Evolutionary conservation across 23 tunicate genomes (phyloP).

Genomic region (Oikopleura albicans): DNA sequence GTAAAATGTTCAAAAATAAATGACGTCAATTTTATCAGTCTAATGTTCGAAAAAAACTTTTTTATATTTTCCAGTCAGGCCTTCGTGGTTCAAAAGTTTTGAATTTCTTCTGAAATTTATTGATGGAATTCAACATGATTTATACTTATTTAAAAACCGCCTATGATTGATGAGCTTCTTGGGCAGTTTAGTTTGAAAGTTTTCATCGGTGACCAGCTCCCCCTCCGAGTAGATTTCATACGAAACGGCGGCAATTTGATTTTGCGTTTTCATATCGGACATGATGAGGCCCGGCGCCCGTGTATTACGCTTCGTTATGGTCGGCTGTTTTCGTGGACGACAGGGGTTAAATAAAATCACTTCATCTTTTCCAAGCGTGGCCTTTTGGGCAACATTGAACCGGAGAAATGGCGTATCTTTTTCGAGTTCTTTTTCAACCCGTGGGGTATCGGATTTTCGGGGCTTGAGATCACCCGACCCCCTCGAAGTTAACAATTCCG

Average conservation of each 20-base stretch:
- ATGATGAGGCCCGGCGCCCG: too few relatives aligned
- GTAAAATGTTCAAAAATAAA: too few relatives aligned
- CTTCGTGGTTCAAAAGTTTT: neutral
- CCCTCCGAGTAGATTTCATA: neutral
- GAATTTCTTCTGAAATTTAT: neutral
- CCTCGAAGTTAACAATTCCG: too few relatives aligned
- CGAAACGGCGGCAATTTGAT: neutral
- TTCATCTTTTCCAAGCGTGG: neutral
- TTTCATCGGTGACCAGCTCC: neutral
- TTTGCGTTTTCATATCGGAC: too few relatives aligned
- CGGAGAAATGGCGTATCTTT: constrained; percentile 1
- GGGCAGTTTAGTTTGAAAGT: neutral
- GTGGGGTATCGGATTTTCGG: neutral
- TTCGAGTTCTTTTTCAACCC: neutral
- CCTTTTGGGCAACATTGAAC: neutral
- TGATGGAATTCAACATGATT: too few relatives aligned
- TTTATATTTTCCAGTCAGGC: too few relatives aligned
- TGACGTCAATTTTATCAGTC: too few relatives aligned
- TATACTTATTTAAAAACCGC: too few relatives aligned
- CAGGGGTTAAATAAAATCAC: neutral
- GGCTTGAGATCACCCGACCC: too few relatives aligned
- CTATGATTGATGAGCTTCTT: too few relatives aligned
- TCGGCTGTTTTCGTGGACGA: neutral
- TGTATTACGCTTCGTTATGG: too few relatives aligned
- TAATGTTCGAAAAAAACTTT: too few relatives aligned